These are phyloP conservation scores for Lasioglossum calceatum DNA, from an alignment of 2,888 invertebrate species.

Conservation along the genomic window DNA sequence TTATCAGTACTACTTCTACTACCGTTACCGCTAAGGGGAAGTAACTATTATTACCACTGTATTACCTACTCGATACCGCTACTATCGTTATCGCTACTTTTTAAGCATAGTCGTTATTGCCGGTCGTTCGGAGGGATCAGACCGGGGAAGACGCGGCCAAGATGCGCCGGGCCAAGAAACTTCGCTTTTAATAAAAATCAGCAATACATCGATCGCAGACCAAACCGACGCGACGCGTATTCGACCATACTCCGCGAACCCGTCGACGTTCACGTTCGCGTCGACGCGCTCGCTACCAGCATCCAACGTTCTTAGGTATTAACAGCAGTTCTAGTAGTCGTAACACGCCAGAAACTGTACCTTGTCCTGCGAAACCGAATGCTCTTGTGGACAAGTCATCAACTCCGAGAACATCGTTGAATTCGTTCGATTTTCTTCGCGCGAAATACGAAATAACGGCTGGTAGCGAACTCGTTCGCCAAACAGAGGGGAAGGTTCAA, in stretches of 20 bases:
- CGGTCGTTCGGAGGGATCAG: constrained; percentile 15
- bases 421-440: background rate
- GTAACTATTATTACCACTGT: constrained; percentile 59
- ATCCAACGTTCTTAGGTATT: background rate
- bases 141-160: background rate
- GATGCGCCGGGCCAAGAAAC: constrained; percentile 25
- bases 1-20: constrained; percentile 18
- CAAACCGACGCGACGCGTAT: constrained; percentile 38
- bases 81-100: constrained; percentile 64
- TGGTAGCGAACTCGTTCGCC: background rate
- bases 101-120: constrained; percentile 53
- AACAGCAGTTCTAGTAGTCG: background rate
- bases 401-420: background rate
- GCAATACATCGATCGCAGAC: constrained; percentile 64
- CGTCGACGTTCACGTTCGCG: background rate
- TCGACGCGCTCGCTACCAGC: background rate
- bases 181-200: constrained; percentile 43
- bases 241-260: background rate
- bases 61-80: constrained; percentile 59
- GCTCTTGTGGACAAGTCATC: background rate
- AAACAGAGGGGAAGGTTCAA: background rate
- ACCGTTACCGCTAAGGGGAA: constrained; percentile 39
- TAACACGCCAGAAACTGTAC: background rate
- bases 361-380: background rate
- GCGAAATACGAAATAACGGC: background rate